Evolutionary conservation across 2,888 invertebrate species (phyloP), one percentile per base, ranked within the genome.

Genomic region (Nezara viridula): DNA sequence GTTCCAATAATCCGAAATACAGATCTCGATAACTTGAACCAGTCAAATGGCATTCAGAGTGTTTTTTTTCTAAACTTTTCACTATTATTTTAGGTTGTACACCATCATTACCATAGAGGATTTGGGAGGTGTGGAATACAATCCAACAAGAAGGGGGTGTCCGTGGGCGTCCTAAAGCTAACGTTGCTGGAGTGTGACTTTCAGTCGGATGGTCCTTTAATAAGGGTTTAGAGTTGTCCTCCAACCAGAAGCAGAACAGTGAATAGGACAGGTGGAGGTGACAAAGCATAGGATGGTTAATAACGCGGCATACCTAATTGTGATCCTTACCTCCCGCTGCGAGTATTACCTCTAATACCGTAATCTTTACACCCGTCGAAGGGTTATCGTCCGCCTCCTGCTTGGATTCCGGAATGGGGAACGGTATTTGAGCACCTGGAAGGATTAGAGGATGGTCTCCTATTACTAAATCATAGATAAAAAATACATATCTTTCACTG

Each of bases 271-370:
- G 81, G 81, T 81, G 81, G 24, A 81, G 44, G 14, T n/a, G 2
- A 44, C 16, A 16, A 81, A 81, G 44, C 44, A n/a, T 81, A 7
- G 9, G 77, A 24, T 24, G 40, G 77, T 40, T 77, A 77, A 44
- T 81, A 81, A 10, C n/a, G 37, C 24, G 44, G n/a, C 10, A 3
- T 1, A n/a, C 14, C 81, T 44, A 44, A 81, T 81, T 81, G 81
- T 81, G 44, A 81, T 81, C 44, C 81, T 81, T 44, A 81, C 81
- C 81, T 81, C 81, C 81, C 81, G 81, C 81, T 47, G 81, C 12
- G 16, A 81, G 81, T 44, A 47, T 40, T 81, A 81, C 81, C 44
- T 81, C 81, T 81, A 81, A 81, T 81, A n/a, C 81, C 81, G 7
- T 81, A 81, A 81, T 81, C 81, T n/a, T 81, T 44, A 81, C 81